Percentiles rank a stretch among this genome's conserved stretches.
These are phyloP conservation scores for Menidia menidia DNA, from an alignment of 2,797 vertebrate species.

Conservation along the genomic window DNA sequence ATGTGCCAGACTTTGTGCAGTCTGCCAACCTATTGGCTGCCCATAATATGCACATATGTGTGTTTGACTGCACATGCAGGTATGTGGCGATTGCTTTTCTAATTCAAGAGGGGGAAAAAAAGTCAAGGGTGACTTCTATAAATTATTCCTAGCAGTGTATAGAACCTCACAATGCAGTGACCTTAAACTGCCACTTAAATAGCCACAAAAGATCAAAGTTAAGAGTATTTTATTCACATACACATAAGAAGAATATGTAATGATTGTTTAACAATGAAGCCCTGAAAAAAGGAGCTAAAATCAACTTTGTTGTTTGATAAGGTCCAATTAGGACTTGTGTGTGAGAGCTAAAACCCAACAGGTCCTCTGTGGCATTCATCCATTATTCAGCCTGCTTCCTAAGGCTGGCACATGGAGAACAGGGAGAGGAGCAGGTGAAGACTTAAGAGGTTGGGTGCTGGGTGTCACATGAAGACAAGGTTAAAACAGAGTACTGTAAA, in stretches of 20 bases:
- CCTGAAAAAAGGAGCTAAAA: slow-evolving; percentile 11
- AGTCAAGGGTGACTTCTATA: slow-evolving; percentile 18
- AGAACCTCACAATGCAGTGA: background rate
- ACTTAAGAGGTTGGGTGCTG: slow-evolving; percentile 14
- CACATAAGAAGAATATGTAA: slow-evolving; percentile 3
- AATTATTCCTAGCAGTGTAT: slow-evolving; percentile 19
- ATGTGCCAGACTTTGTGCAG: slow-evolving; percentile 56
- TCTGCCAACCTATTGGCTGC: slow-evolving; percentile 50
- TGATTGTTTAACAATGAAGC: slow-evolving; percentile 21
- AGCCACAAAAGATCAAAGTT: background rate
- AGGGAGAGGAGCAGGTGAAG: slow-evolving; percentile 30
- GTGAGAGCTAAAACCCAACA: slow-evolving; percentile 31
- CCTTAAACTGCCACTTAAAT: slow-evolving; percentile 8
- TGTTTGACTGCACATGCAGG: slow-evolving; percentile 21
- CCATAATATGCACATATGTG: background rate
- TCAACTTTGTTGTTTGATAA: slow-evolving; percentile 24
- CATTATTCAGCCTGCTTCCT: slow-evolving; percentile 77
- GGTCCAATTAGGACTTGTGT: slow-evolving; percentile 16
- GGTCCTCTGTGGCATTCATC: slow-evolving; percentile 62
- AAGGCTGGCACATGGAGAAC: slow-evolving; percentile 44
- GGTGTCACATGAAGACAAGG: slow-evolving; percentile 29
- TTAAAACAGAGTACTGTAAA: slow-evolving; percentile 18
- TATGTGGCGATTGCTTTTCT: slow-evolving; percentile 18
- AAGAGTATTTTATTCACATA: slow-evolving; percentile 13
- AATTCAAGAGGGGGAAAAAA: background rate